phyloP scores from a whole-genome alignment of 2,888 invertebrate genomes.

The Sarcophaga variegata region DNA sequence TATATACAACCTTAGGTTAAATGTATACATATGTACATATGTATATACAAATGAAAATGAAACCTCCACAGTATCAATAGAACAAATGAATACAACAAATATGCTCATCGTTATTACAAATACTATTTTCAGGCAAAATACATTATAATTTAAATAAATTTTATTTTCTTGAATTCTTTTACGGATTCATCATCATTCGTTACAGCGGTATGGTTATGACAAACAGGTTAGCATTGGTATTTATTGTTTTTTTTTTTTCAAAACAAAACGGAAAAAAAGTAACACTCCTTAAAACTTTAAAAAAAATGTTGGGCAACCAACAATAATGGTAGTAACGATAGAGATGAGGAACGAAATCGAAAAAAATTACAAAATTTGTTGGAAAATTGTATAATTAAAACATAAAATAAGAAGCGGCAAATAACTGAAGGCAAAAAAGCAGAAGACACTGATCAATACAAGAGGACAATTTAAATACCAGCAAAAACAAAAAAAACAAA shows the following conservation, averaged over 20 bases:
- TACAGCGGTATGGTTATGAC: slow-evolving; percentile 24
- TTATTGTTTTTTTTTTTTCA: not conserved
- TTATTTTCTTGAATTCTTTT: slow-evolving; percentile 56
- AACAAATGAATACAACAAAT: slow-evolving; percentile 23
- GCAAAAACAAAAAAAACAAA: slow-evolving; percentile 13
- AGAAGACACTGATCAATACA: slow-evolving; percentile 43
- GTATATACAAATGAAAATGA: not conserved
- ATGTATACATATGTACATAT: not conserved
- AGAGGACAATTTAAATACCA: slow-evolving; percentile 60
- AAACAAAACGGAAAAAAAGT: slow-evolving; percentile 4
- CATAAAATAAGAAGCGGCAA: slow-evolving; percentile 52
- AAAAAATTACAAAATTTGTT: slow-evolving; percentile 9
- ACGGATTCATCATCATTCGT: slow-evolving; percentile 57
- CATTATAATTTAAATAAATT: slow-evolving; percentile 45
- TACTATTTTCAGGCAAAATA: slow-evolving; percentile 15
- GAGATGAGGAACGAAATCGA: slow-evolving; percentile 14
- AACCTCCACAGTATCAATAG: slow-evolving; percentile 35
- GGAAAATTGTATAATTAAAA: slow-evolving; percentile 62
- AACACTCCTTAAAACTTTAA: slow-evolving; percentile 63
- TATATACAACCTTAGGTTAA: slow-evolving; percentile 31
- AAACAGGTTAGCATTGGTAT: slow-evolving; percentile 38
- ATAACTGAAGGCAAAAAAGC: not conserved
- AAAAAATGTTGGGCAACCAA: slow-evolving; percentile 51
- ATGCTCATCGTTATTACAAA: slow-evolving; percentile 1
- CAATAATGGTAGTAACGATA: slow-evolving; percentile 6